A percentile compares a stretch with the other conserved stretches of the same genome.
Evolutionary conservation across 2,797 vertebrate genomes (phyloP).

Genomic region (Parotocinclus haroldoi): DNA sequence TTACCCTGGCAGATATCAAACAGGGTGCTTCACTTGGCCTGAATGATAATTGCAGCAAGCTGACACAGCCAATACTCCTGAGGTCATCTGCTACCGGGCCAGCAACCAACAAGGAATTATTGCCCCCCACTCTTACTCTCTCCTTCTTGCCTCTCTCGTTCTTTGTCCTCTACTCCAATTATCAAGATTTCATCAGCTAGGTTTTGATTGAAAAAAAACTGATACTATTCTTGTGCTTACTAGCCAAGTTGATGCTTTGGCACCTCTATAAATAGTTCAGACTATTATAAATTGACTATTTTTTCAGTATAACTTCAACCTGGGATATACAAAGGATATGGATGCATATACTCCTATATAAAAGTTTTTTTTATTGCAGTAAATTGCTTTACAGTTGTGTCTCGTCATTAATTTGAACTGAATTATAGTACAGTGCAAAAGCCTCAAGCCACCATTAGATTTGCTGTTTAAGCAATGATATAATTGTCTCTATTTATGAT

Average conservation of each 20-base stretch:
- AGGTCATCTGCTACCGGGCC: slow-evolving; percentile 58
- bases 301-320: too few species aligned
- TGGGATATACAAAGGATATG: too few species aligned
- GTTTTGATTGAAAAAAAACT: not conserved
- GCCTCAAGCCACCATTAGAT: too few species aligned
- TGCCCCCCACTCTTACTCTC: slow-evolving; percentile 10
- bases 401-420: too few species aligned
- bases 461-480: too few species aligned
- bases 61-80: slow-evolving; percentile 58
- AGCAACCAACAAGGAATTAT: slow-evolving; percentile 47
- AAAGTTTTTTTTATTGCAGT: too few species aligned
- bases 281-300: too few species aligned
- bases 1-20: slow-evolving; percentile 70
- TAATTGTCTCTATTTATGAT: too few species aligned
- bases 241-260: slow-evolving; percentile 9
- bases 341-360: too few species aligned
- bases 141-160: not conserved
- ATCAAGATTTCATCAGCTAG: slow-evolving; percentile 16
- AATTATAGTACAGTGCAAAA: too few species aligned
- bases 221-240: slow-evolving; percentile 1
- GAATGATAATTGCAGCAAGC: slow-evolving; percentile 67
- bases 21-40: slow-evolving; percentile 60
- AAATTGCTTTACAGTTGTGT: too few species aligned
- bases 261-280: slow-evolving; percentile 12
- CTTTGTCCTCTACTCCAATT: slow-evolving; percentile 9